Base-by-base conservation (phyloP, 2,888 invertebrate species). In the Xestoiulus laeticollis region DNA sequence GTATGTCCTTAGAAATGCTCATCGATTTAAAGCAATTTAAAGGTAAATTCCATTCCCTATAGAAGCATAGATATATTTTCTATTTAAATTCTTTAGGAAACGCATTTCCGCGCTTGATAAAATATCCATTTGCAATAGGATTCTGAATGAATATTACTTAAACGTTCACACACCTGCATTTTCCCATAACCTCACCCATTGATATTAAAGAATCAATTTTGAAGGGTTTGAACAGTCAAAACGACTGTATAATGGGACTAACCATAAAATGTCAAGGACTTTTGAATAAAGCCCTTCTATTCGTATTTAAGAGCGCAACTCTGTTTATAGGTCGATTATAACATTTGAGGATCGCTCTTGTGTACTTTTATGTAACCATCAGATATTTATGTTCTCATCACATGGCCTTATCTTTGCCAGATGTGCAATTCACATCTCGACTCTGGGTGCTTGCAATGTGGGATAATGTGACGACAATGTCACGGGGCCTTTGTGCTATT, bases 101-200 rank as follows among this genome's bases (percentile, higher is more conserved):
- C 22, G 68, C 2, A 22, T 68, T 68, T 68, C 22, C 68, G 68
- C 68, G 68, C 22, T 68, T 68, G 68, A 68, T 68, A 68, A 68
- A 22, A 68, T 68, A 68, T 22, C 68, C 68, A 68, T 68, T 68
- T 68, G 22, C 68, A 22, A 22, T 10, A 68, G 68, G 68, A 68
- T 68, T 68, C 22, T 68, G 8, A 8, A 68, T 1, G 68, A 68
- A 68, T 68, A n/a, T 22, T 68, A 68, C 68, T 1, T n/a, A n/a
- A 68, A 68, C 22, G 68, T 68, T 68, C 22, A 22, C 1, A 8
- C 68, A 68, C 68, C 68, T 68, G 68, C 68, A 68, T 4, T 68
- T 68, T 68, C 68, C 68, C 68, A 68, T 68, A n/a, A 68, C 68
- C n/a, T 68, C 68, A 68, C 8, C 5, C 68, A 68, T 68, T 68